A percentile compares a stretch with the other conserved stretches of the same genome.
These are phyloP conservation scores for Drosophila cracens DNA, from an alignment of 2,888 invertebrate species.

Conservation along the genomic window DNA sequence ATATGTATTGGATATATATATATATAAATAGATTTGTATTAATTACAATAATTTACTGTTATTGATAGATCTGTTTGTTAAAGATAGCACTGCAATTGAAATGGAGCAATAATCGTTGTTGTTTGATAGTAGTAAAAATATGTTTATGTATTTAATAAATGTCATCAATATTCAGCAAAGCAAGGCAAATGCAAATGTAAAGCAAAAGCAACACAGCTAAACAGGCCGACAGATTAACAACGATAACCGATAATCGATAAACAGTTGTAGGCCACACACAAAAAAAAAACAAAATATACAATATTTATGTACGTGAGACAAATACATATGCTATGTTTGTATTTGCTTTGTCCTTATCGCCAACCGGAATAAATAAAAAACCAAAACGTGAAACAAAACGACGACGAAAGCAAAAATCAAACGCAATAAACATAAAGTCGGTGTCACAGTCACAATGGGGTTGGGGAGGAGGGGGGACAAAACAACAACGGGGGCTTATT, in stretches of 20 bases:
- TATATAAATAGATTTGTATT: slow-evolving; percentile 20
- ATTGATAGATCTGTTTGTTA: slow-evolving; percentile 24
- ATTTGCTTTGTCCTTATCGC: slow-evolving; percentile 23
- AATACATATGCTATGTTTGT: slow-evolving; percentile 12
- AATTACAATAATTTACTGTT: slow-evolving; percentile 38
- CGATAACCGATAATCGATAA: slow-evolving; percentile 45
- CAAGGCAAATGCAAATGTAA: slow-evolving; percentile 21
- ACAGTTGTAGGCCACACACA: slow-evolving; percentile 11
- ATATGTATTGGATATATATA: not conserved
- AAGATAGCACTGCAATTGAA: slow-evolving; percentile 60
- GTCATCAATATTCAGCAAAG: slow-evolving; percentile 8
- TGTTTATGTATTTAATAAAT: slow-evolving; percentile 22
- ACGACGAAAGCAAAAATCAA: slow-evolving; percentile 10
- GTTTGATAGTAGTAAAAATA: slow-evolving; percentile 2
- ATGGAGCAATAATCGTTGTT: slow-evolving; percentile 34
- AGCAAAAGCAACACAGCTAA: slow-evolving; percentile 38
- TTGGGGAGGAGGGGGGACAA: slow-evolving; percentile 18
- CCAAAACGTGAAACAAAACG: not conserved
- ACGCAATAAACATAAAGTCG: slow-evolving; percentile 31
- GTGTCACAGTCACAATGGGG: slow-evolving; percentile 13
- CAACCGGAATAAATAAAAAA: slow-evolving; percentile 2
- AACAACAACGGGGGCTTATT: slow-evolving; percentile 40
- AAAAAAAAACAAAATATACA: not conserved
- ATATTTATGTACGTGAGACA: not conserved
- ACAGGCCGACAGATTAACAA: slow-evolving; percentile 8